Percentiles rank a stretch among this genome's conserved stretches.
These are phyloP conservation scores for Drosophila falleni DNA, from an alignment of 2,888 invertebrate genomes.

Conservation along the genomic window DNA sequence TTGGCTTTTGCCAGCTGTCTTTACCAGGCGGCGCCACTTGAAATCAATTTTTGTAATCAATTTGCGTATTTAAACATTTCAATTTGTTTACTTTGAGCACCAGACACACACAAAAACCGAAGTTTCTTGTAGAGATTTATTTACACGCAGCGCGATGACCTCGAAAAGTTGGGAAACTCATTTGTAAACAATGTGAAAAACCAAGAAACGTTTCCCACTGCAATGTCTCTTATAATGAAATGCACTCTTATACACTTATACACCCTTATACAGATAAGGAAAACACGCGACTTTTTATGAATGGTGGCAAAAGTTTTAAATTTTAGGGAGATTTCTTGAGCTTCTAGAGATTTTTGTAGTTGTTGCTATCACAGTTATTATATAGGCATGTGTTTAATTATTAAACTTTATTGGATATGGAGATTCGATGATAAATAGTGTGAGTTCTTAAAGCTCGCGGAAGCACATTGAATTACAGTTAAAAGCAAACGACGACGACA, in stretches of 20 bases:
- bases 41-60: constrained; percentile 73
- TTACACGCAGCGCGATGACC: constrained; percentile 46
- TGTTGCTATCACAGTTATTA: constrained; percentile 56
- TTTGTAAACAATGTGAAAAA: constrained; percentile 47
- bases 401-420: constrained; percentile 7
- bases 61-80: constrained; percentile 65
- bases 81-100: constrained; percentile 50
- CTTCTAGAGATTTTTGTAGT: constrained; percentile 12
- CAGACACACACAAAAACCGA: constrained; percentile 14
- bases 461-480: constrained; percentile 58
- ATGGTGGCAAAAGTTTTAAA: constrained; percentile 23
- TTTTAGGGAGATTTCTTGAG: constrained; percentile 6
- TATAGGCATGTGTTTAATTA: constrained; percentile 4
- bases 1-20: constrained; percentile 23
- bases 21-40: constrained; percentile 62
- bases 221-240: constrained; percentile 58
- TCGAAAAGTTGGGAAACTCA: constrained; percentile 56
- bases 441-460: constrained; percentile 54
- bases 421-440: constrained; percentile 23
- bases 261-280: constrained; percentile 1
- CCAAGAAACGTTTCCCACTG: constrained; percentile 15
- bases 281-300: constrained; percentile 62
- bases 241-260: constrained; percentile 36
- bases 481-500: constrained; percentile 24
- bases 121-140: constrained; percentile 39